Conservation (phyloP, 2,888 invertebrate species). For the Drosophila percnosoma region DNA sequence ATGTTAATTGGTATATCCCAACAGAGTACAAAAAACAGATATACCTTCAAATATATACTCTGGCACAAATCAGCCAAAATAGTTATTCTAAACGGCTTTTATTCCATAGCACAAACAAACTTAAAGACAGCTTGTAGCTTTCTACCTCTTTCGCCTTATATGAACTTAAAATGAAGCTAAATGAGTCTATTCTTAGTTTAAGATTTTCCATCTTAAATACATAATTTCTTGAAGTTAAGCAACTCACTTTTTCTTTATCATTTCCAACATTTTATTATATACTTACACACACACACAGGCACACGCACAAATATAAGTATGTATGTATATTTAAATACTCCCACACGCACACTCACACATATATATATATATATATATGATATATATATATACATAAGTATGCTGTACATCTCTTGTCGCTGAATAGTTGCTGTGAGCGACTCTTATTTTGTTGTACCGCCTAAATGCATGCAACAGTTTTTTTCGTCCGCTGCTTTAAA, state of each 20-base stretch:
- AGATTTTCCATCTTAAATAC: not conserved
- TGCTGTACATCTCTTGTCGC: not conserved
- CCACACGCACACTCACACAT: not conserved
- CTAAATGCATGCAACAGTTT: slow-evolving; percentile 56
- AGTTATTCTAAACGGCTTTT: not conserved
- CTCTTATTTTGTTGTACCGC: slow-evolving; percentile 9
- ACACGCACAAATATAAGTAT: not conserved
- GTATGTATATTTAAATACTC: not conserved
- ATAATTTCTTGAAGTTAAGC: not conserved
- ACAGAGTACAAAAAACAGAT: not conserved
- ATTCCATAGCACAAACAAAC: not conserved
- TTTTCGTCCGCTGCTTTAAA: slow-evolving; percentile 2
- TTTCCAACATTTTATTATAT: not conserved
- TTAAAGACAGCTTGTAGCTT: not conserved
- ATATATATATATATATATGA: no score
- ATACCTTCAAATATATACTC: not conserved
- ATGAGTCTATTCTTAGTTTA: not conserved
- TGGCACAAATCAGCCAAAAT: not conserved
- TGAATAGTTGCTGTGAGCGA: not conserved
- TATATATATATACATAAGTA: not conserved
- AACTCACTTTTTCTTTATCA: not conserved
- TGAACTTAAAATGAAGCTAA: not conserved
- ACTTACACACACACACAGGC: not conserved
- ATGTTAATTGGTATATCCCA: not conserved
- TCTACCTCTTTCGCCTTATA: no score